phyloP scores from a whole-genome alignment of 2,113 vertebrate species.

The Antechinus flavipes region DNA sequence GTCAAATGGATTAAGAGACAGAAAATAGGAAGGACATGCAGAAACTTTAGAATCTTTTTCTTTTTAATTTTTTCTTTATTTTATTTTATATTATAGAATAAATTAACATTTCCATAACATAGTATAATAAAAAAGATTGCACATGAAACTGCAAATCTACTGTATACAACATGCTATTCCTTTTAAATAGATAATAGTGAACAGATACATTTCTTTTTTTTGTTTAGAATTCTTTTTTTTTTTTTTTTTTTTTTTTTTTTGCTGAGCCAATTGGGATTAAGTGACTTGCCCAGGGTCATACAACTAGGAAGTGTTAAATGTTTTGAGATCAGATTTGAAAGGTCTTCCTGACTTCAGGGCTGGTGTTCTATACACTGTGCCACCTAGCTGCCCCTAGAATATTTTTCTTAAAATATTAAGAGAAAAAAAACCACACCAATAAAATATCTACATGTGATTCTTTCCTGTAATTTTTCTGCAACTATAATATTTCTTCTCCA shows the following conservation, averaged over 20 bases:
- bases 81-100: too few relatives aligned
- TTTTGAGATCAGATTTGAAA: too few relatives aligned
- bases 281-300: too few relatives aligned
- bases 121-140: too few relatives aligned
- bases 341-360: too few relatives aligned
- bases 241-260: background rate
- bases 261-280: too few relatives aligned
- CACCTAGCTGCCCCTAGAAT: background rate
- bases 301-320: too few relatives aligned
- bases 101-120: too few relatives aligned
- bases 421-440: background rate
- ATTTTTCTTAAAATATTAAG: background rate
- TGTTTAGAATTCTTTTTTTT: background rate
- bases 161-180: too few relatives aligned
- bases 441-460: background rate
- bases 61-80: background rate
- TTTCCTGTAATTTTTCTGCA: background rate
- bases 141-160: too few relatives aligned
- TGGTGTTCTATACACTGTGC: too few relatives aligned
- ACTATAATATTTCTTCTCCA: background rate
- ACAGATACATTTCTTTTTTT: background rate
- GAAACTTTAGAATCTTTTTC: background rate
- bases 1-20: background rate
- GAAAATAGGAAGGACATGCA: background rate
- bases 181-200: background rate